A percentile compares a stretch with the other conserved stretches of the same genome.
phyloP scores from a whole-genome alignment of 1,140 invertebrate species.

The Akabosia matsudoensis region DNA sequence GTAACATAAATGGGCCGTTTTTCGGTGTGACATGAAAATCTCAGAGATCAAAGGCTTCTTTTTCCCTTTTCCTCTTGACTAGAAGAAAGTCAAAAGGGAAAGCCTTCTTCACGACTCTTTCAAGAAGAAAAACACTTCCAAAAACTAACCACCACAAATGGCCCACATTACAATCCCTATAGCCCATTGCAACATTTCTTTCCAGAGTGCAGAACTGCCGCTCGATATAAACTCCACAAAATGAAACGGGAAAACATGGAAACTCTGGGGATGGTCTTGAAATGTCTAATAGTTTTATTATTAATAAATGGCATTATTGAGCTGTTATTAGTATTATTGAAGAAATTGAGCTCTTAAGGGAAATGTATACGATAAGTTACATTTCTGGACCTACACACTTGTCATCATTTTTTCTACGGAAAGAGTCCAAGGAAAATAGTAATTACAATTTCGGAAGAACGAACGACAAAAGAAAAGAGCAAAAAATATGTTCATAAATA shows the following conservation, averaged over 20 bases:
- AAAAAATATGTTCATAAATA: slow-evolving; percentile 11
- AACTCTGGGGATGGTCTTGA: not conserved
- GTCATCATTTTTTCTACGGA: too few relatives aligned
- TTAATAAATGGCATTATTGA: not conserved
- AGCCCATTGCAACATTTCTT: too few relatives aligned
- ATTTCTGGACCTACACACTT: too few relatives aligned
- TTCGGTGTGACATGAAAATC: slow-evolving; percentile 9
- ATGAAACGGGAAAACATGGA: not conserved
- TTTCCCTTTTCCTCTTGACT: not conserved
- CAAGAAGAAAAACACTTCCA: too few relatives aligned
- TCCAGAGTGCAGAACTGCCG: too few relatives aligned
- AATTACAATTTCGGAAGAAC: not conserved
- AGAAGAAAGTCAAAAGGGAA: not conserved
- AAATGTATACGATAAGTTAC: too few relatives aligned
- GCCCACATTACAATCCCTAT: too few relatives aligned
- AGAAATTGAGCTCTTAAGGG: too few relatives aligned
- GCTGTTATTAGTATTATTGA: not conserved
- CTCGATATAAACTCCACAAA: too few relatives aligned
- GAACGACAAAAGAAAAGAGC: not conserved
- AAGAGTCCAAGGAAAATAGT: not conserved
- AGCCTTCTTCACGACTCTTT: too few relatives aligned
- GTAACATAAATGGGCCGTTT: not conserved
- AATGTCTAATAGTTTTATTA: not conserved
- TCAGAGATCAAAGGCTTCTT: slow-evolving; percentile 3
- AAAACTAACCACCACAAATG: too few relatives aligned